Evolutionary conservation across 1,140 invertebrate species (phyloP).

Genomic region (Parasteatoda tepidariorum): DNA sequence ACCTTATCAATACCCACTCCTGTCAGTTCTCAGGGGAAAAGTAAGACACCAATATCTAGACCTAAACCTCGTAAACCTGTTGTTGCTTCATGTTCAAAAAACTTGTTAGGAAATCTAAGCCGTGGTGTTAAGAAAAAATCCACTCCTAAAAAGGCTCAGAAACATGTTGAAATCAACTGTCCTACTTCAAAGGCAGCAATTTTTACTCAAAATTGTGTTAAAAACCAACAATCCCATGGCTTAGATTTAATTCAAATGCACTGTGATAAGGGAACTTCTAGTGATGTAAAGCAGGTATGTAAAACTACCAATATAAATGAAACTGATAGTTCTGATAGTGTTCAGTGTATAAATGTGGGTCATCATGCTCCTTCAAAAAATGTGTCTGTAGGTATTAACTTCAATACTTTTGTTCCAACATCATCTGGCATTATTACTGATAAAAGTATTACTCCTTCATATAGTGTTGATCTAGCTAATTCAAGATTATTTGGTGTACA

Average conservation of each 20-base stretch:
- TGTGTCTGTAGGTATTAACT: slow-evolving; percentile 36
- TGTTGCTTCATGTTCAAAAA: slow-evolving; percentile 46
- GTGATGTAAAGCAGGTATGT: background rate
- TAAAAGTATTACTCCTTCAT: slow-evolving; percentile 16
- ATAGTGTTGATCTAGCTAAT: background rate
- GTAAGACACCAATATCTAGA: slow-evolving; percentile 20
- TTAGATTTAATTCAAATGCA: slow-evolving; percentile 39
- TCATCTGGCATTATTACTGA: background rate
- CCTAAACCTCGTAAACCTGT: slow-evolving; percentile 46
- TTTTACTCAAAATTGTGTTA: slow-evolving; percentile 32
- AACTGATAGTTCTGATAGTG: slow-evolving; percentile 55
- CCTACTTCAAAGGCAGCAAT: slow-evolving; percentile 8
- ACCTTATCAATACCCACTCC: slow-evolving; percentile 38
- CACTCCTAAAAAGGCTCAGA: slow-evolving; percentile 2
- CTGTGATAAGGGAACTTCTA: background rate
- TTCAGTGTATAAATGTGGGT: slow-evolving; percentile 50
- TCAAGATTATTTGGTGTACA: slow-evolving; percentile 14
- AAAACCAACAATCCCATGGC: slow-evolving; percentile 9
- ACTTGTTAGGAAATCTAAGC: slow-evolving; percentile 56
- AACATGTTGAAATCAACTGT: slow-evolving; percentile 3
- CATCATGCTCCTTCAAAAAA: slow-evolving; percentile 23
- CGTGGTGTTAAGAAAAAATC: slow-evolving; percentile 57
- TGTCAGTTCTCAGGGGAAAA: background rate
- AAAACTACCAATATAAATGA: slow-evolving; percentile 40
- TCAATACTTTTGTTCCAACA: slow-evolving; percentile 24